These are phyloP conservation scores for Rhyacichthys aspro DNA, from an alignment of 2,797 vertebrate species.

Conservation along the genomic window DNA sequence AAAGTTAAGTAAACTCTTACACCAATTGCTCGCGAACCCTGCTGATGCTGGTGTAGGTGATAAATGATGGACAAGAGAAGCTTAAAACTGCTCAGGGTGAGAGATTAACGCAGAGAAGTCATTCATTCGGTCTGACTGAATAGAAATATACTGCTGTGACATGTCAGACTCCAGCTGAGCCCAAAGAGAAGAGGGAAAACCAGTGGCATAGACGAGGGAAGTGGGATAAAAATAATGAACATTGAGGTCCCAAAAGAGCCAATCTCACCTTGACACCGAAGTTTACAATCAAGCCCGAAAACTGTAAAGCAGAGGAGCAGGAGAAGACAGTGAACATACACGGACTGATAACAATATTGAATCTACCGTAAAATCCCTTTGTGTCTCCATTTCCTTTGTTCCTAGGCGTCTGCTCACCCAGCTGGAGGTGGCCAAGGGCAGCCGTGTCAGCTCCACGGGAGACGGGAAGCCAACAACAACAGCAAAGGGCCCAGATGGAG, in stretches of 20 bases:
- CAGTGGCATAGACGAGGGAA: background rate
- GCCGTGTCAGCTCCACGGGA: conserved; percentile 62
- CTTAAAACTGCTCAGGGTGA: conserved; percentile 11
- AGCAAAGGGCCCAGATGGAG: conserved; percentile 73
- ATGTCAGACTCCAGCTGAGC: conserved; percentile 13
- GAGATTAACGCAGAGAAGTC: conserved; percentile 5
- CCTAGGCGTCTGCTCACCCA: conserved; percentile 90
- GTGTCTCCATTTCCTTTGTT: conserved; percentile 24
- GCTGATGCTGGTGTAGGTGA: conserved; percentile 3
- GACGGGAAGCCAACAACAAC: conserved; percentile 60
- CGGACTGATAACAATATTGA: conserved; percentile 30
- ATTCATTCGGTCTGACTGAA: background rate
- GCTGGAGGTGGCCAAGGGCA: conserved; percentile 87
- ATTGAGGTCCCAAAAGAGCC: background rate
- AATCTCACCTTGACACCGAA: conserved; percentile 19
- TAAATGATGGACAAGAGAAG: conserved; percentile 2
- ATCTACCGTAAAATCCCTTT: conserved; percentile 34
- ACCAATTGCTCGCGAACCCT: conserved; percentile 15
- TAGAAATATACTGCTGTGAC: background rate
- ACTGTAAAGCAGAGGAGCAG: background rate
- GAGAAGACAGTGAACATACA: background rate
- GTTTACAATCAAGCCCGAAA: conserved; percentile 7
- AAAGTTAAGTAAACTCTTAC: conserved; percentile 15
- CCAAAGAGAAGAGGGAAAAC: background rate
- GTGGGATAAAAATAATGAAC: background rate